Evolutionary conservation across 2,113 vertebrate species (phyloP), one percentile per base, ranked within the genome.

Genomic region (Pygoscelis adeliae): DNA sequence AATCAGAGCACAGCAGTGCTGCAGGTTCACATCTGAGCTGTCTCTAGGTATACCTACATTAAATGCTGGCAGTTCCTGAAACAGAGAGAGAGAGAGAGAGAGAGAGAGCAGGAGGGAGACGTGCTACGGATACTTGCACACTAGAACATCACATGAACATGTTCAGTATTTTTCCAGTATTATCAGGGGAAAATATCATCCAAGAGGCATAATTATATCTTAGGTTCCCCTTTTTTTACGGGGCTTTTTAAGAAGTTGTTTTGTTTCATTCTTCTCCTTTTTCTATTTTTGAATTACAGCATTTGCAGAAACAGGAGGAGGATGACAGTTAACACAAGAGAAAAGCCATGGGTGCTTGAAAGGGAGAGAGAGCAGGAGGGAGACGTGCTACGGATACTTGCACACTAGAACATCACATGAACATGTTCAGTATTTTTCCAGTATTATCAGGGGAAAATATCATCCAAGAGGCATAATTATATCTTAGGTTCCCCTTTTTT

Each of bases 211-310:
- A 96, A 96, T 96, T 96, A 93, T 93, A 96, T 96, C 93, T 93
- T 63, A 91, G 77, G 90, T 96, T 96, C 92, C 66, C 1, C 6
- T 38, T 91, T 93, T 76, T 70, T 55, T 13, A 11, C 3, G 3
- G 40, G 27, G 62, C 16, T 77, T 83, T 95, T 95, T 2, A 91
- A 93, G 71, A 49, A 44, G 87, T 47, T 95, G 81, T 74, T 96
- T 82, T 85, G 59, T 77, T 96, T 96, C 56, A 61, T 96, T 92
- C 91, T 96, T 97, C 95, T 95, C 83, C 91, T 96, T 98, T 94
- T 94, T 89, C 96, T 97, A 93, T 95, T 97, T 97, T 95, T 1
- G 55, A 93, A 89, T 78, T 58, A 89, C 79, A 93, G 47, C 2
- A 0, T 81, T 87, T 95, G 88, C 92, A 97, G 94, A 80, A 97